Base-by-base conservation (phyloP, 2,888 invertebrate species). In the Melikaiella ostensackeni region DNA sequence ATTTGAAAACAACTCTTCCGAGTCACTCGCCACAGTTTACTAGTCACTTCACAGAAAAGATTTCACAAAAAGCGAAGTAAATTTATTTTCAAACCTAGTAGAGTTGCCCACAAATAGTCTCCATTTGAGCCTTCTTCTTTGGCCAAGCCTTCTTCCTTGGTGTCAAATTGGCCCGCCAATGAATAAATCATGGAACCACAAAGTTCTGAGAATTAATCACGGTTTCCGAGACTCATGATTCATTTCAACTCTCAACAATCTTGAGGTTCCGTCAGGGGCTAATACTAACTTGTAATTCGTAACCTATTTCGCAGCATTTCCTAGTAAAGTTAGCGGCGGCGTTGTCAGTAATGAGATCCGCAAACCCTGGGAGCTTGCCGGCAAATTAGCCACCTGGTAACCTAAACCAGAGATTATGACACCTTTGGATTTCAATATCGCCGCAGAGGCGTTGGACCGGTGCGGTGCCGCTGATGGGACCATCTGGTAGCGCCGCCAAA, bases 331-430 rank as follows among this genome's bases (percentile, higher is more conserved):
- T 59, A 57, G 57, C 55, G 74, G 57, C 55, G 57, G n/a, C 50
- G 24, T 27, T 70, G 50, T 70, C 30, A 50, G 46, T 50, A 70
- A 70, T 70, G 46, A 70, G 70, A 66, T 42, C 27, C 70, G 30
- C 46, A 24, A 50, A 42, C 62, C 35, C 21, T 38, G 30, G 33
- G 16, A 59, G 59, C 33, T 79, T 74, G 74, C 64, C 75, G 79
- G 81, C 73, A 85, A 88, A 88, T 88, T 87, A 85, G 83, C 83
- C 87, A 86, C 85, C 86, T 86, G 86, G 83, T 79, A 83, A 84
- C 80, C 77, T 81, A 81, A 83, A 81, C 83, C 42, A 78, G 78
- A 85, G 87, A 88, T 89, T 88, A 88, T 86, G 85, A 86, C 86
- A 86, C 86, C 84, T 74, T 74, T 62, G 57, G 64, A 74, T 74